Evolutionary conservation across 2,113 vertebrate species (phyloP).

Genomic region (Hemiprocne comata): DNA sequence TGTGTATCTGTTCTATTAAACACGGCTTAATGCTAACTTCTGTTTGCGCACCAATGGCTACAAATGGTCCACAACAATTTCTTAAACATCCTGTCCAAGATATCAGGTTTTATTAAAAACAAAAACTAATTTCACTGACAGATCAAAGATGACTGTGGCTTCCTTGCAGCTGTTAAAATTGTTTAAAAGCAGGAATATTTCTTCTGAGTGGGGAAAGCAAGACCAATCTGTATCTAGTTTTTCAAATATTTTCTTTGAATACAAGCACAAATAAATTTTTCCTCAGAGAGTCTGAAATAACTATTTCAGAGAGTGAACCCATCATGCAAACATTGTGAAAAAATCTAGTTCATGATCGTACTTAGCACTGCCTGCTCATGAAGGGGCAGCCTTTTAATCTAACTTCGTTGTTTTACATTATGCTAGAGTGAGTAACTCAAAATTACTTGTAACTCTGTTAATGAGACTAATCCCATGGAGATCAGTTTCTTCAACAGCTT

Average conservation of each 20-base stretch:
- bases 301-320: not conserved
- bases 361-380: not conserved
- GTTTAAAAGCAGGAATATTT: conserved; percentile 26
- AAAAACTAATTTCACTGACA: conserved; percentile 43
- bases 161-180: conserved; percentile 1
- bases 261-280: conserved; percentile 21
- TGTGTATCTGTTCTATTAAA: not conserved
- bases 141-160: conserved; percentile 35
- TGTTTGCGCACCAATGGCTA: not conserved
- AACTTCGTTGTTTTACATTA: not conserved
- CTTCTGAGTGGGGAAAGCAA: conserved; percentile 10
- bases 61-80: not conserved
- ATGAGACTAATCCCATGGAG: not conserved
- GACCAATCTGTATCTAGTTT: not conserved
- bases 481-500: not conserved
- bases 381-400: not conserved
- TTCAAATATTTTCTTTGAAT: conserved; percentile 36
- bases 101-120: conserved; percentile 40
- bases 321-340: not conserved
- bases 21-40: not conserved
- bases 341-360: not conserved
- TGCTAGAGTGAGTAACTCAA: not conserved
- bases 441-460: not conserved
- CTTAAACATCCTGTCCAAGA: not conserved
- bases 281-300: conserved; percentile 10